These are phyloP conservation scores for Lepidocyrtoides sp. DNA, from an alignment of 2,888 invertebrate species.

Conservation along the genomic window DNA sequence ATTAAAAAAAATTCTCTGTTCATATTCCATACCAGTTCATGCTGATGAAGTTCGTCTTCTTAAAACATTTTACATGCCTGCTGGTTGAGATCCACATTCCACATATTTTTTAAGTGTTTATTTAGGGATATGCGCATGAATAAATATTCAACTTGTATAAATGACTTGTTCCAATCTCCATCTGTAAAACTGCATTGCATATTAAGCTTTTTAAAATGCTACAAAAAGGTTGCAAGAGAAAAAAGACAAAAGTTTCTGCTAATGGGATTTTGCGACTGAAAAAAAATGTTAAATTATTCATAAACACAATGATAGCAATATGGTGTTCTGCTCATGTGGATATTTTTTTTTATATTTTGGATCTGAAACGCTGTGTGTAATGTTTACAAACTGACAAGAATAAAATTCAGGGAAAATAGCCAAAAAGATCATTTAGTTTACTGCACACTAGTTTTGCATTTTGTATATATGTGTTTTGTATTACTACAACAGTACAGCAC, in stretches of 20 bases:
- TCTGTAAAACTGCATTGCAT: no score
- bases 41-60: no score
- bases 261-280: slow-evolving; percentile 15
- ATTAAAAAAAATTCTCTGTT: no score
- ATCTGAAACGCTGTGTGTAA: background rate
- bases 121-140: background rate
- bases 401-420: no score
- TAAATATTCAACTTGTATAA: no score
- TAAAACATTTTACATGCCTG: no score
- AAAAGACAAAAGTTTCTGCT: slow-evolving; percentile 35
- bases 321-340: background rate
- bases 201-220: no score
- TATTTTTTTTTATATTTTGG: no score
- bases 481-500: no score
- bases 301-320: background rate
- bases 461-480: background rate
- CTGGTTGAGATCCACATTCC: background rate
- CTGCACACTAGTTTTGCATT: background rate
- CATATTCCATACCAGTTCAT: no score
- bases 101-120: background rate
- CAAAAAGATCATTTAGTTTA: background rate
- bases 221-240: background rate
- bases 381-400: no score
- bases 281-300: slow-evolving; percentile 42
- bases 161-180: background rate